Base-by-base conservation (phyloP, 2,113 vertebrate genomes). In the Rana temporaria region DNA sequence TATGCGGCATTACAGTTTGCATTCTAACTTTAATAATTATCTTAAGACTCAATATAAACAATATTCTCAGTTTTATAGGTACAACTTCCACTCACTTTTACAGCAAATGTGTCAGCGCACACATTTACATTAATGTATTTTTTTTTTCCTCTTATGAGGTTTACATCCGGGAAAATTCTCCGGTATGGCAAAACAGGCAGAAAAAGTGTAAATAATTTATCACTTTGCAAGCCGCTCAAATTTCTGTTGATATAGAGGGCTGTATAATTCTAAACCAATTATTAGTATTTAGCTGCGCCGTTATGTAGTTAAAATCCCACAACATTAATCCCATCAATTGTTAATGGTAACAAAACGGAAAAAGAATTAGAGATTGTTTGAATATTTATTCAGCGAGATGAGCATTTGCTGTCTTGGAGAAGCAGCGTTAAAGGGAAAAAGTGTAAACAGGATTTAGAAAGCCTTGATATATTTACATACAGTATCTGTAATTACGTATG, bases 291-390 rank as follows among this genome's bases (percentile, higher is more conserved):
- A 93, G 91, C 89, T 79, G 89, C 91, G 93, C 93, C 92, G 93
- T 93, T 95, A 93, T 95, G 94, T 93, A 94, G 91, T 93, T 94
- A 92, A 94, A 94, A 94, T 92, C 92, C 93, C 90, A 92, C 93
- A 92, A 91, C 93, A 93, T 94, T 92, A 93, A 94, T 93, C 90
- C 88, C 92, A 94, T 94, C 91, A 94, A 94, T 94, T 93, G 91
- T 93, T 94, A 94, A 94, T 94, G 93, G 93, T 90, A 94, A 93
- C 90, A 94, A 91, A 91, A 90, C 87, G 94, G 92, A 93, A 91
- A 90, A 90, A 90, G 92, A 91, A 94, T 94, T 93, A 94, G 93
- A 94, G 91, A 93, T 93, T 93, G 93, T 93, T 92, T 93, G 93
- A 93, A 93, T 93, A 93, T 94, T 95, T 95, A 93, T 93, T 94